phyloP scores from a whole-genome alignment of 2,113 vertebrate genomes.

The Anolis carolinensis region DNA sequence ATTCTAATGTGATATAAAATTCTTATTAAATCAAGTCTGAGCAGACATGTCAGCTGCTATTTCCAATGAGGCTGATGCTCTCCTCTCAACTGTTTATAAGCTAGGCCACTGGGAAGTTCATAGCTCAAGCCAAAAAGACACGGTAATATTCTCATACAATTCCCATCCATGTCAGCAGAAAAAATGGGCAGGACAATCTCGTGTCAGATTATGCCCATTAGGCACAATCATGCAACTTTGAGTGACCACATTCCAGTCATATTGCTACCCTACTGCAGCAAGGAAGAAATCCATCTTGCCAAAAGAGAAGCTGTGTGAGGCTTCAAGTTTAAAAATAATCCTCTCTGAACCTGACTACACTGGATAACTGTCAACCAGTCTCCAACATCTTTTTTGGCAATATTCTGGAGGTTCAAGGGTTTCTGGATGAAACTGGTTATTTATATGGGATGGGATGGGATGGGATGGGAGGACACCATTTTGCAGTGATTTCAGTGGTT shows the following conservation, averaged over 20 bases:
- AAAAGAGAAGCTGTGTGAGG: not conserved
- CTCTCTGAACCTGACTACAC: no score
- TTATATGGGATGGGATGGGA: no score
- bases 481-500: no score
- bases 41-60: slow-evolving; percentile 20
- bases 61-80: slow-evolving; percentile 40
- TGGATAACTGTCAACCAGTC: no score
- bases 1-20: slow-evolving; percentile 1
- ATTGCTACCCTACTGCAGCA: no score
- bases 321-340: no score
- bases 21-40: slow-evolving; percentile 30
- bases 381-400: no score
- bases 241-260: slow-evolving; percentile 28
- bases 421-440: no score
- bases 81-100: slow-evolving; percentile 5
- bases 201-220: not conserved
- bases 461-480: no score
- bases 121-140: not conserved
- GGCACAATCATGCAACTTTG: not conserved
- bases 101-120: not conserved
- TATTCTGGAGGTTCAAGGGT: no score
- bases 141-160: not conserved
- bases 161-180: not conserved
- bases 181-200: not conserved
- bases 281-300: slow-evolving; percentile 13